phyloP scores from a whole-genome alignment of 2,888 invertebrate species.

The Rotaria socialis region DNA sequence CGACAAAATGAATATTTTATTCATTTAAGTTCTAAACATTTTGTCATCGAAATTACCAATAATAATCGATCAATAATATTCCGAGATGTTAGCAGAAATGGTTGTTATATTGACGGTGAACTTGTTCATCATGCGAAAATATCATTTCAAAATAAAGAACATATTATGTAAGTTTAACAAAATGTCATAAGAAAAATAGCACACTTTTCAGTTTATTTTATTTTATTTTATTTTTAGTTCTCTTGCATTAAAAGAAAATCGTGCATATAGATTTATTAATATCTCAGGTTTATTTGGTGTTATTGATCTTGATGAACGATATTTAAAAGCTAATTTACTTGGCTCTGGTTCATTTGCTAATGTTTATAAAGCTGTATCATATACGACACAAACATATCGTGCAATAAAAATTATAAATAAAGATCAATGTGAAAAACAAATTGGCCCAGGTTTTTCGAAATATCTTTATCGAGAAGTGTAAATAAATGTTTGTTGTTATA shows the following conservation, averaged over 20 bases:
- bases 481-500: background rate
- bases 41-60: background rate
- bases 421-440: slow-evolving; percentile 37
- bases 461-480: slow-evolving; percentile 30
- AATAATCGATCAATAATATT: background rate
- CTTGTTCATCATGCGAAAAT: slow-evolving; percentile 9
- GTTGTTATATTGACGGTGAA: slow-evolving; percentile 32
- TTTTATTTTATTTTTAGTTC: background rate
- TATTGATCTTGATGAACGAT: slow-evolving; percentile 7
- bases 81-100: slow-evolving; percentile 19
- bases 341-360: background rate
- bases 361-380: background rate
- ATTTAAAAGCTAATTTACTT: slow-evolving; percentile 2
- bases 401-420: slow-evolving; percentile 14
- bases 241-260: slow-evolving; percentile 1
- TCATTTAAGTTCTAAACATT: slow-evolving; percentile 34
- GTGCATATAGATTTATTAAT: background rate
- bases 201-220: too few relatives aligned
- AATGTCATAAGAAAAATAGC: too few relatives aligned
- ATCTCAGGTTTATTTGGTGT: background rate
- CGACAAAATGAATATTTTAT: slow-evolving; percentile 34
- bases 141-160: background rate
- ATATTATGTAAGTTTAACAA: background rate
- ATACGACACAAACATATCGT: background rate
- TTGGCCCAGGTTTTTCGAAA: slow-evolving; percentile 15